Conservation (phyloP, 2,888 invertebrate species). For the Alloplasta piceator region DNA sequence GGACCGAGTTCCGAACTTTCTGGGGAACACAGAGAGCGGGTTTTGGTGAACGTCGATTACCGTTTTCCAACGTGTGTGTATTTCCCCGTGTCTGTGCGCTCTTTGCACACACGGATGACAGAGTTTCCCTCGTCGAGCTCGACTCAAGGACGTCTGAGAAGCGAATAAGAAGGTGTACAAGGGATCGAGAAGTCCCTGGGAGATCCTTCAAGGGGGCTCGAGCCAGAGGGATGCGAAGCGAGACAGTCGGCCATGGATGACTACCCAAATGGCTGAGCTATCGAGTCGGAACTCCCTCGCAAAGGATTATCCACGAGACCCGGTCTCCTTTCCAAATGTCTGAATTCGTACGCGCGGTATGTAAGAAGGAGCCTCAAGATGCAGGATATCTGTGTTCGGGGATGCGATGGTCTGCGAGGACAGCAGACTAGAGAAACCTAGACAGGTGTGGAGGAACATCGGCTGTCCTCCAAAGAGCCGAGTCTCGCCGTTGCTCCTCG, state of each 20-base stretch:
- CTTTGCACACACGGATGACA: conserved; percentile 44
- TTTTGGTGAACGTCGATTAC: conserved; percentile 50
- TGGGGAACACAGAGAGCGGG: background rate
- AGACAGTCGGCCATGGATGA: conserved; percentile 23
- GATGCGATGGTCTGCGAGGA: background rate
- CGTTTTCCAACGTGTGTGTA: conserved; percentile 14
- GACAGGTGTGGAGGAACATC: conserved; percentile 28
- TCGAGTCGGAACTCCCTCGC: conserved; percentile 30
- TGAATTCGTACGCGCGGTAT: conserved; percentile 31
- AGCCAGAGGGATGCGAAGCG: conserved; percentile 15
- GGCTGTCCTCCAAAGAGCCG: conserved; percentile 30
- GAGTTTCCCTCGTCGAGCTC: conserved; percentile 55
- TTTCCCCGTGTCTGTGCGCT: conserved; percentile 18
- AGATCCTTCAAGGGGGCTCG: conserved; percentile 34
- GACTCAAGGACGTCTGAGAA: conserved; percentile 46
- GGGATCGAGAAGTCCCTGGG: conserved; percentile 8
- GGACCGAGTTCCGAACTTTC: conserved; percentile 40
- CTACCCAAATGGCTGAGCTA: conserved; percentile 48
- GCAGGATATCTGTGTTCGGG: background rate
- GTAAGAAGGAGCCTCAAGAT: conserved; percentile 8
- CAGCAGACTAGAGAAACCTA: background rate
- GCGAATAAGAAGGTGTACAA: conserved; percentile 31
- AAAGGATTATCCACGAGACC: conserved; percentile 42
- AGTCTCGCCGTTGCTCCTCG: conserved; percentile 19
- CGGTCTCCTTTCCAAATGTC: background rate